Evolutionary conservation across 2,888 invertebrate species (phyloP).

Genomic region (Emmelina monodactyla): DNA sequence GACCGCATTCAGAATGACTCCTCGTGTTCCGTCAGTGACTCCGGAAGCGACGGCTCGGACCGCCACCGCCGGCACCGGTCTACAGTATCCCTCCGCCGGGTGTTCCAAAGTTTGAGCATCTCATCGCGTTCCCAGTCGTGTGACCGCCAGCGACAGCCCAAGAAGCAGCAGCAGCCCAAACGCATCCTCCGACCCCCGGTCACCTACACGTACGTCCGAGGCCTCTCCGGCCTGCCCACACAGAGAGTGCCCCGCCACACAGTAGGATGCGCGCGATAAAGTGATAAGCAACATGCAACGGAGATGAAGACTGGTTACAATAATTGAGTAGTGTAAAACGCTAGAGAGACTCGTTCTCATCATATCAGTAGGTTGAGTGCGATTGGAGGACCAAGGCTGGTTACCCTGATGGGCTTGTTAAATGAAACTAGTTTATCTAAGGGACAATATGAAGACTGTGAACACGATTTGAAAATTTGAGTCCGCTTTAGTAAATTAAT

Average conservation of each 20-base stretch:
- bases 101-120: slow-evolving; percentile 74
- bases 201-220: slow-evolving; percentile 81
- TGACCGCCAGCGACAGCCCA: slow-evolving; percentile 47
- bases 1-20: slow-evolving; percentile 45
- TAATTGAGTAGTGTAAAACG: slow-evolving; percentile 38
- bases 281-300: slow-evolving; percentile 45
- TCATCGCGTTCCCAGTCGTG: slow-evolving; percentile 71
- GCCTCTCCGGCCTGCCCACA: slow-evolving; percentile 82
- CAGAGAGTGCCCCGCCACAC: slow-evolving; percentile 76
- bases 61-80: slow-evolving; percentile 58
- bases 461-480: slow-evolving; percentile 24
- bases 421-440: too few relatives aligned
- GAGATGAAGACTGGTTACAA: slow-evolving; percentile 55
- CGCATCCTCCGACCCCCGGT: slow-evolving; percentile 81
- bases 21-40: slow-evolving; percentile 68
- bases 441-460: slow-evolving; percentile 44
- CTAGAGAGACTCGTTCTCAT: slow-evolving; percentile 35
- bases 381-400: slow-evolving; percentile 26
- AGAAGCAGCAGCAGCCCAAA: slow-evolving; percentile 73
- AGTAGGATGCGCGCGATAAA: slow-evolving; percentile 36
- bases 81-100: slow-evolving; percentile 73
- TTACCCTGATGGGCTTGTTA: too few relatives aligned
- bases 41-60: slow-evolving; percentile 69
- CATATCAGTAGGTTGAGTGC: slow-evolving; percentile 61
- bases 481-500: slow-evolving; percentile 17